Conservation (phyloP, 2,113 vertebrate species). For the Pluvialis apricaria region DNA sequence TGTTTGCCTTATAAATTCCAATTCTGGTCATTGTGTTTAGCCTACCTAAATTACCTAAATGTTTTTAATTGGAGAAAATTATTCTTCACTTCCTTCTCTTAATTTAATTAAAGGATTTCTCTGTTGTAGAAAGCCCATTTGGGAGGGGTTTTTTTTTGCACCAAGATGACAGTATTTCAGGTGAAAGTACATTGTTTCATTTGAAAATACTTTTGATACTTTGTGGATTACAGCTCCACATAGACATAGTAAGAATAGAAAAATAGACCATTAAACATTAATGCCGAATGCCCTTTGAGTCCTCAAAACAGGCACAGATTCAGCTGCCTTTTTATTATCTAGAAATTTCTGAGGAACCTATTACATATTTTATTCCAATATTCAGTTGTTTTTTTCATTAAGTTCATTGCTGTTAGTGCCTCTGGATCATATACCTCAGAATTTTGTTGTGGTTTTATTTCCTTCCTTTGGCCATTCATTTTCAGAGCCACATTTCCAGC, state of each 20-base stretch:
- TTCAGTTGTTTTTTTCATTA: neutral
- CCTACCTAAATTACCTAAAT: neutral
- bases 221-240: neutral
- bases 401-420: neutral
- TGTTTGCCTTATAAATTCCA: conserved; percentile 34
- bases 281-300: neutral
- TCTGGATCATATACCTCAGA: neutral
- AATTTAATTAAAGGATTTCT: neutral
- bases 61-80: conserved; percentile 1
- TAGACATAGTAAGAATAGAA: neutral
- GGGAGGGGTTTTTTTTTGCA: neutral
- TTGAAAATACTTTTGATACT: conserved; percentile 6
- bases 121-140: neutral
- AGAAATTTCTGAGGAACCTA: neutral
- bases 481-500: conserved; percentile 6
- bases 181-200: neutral
- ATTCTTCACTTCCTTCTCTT: neutral
- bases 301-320: neutral
- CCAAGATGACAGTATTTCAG: neutral
- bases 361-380: neutral
- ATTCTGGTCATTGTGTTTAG: conserved; percentile 17
- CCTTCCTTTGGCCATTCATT: neutral
- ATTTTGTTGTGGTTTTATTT: conserved; percentile 8
- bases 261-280: neutral
- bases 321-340: neutral